Conservation (phyloP, 2,888 invertebrate species). For the Odontocolon sp. region DNA sequence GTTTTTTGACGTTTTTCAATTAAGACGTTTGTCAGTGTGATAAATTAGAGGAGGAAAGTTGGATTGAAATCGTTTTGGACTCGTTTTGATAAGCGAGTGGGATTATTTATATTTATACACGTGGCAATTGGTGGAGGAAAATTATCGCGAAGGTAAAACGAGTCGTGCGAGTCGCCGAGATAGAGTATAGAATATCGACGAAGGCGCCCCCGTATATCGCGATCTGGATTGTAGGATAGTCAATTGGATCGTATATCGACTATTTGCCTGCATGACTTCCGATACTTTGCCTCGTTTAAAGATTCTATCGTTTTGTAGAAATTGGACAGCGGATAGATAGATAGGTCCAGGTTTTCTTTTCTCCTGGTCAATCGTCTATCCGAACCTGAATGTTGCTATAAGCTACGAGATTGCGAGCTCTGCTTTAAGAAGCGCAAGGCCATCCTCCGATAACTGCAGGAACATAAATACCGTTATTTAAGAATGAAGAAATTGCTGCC, state of each 20-base stretch:
- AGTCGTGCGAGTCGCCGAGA: constrained; percentile 22
- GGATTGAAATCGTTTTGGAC: constrained; percentile 28
- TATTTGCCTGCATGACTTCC: not conserved
- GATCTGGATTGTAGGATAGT: constrained; percentile 9
- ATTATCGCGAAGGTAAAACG: constrained; percentile 36
- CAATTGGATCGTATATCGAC: constrained; percentile 45
- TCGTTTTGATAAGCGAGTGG: constrained; percentile 27
- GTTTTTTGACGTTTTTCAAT: constrained; percentile 9
- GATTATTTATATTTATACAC: constrained; percentile 37
- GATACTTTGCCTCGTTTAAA: constrained; percentile 22
- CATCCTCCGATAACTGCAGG: constrained; percentile 43
- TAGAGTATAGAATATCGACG: constrained; percentile 41
- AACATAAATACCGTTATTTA: constrained; percentile 74
- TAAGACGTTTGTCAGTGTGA: constrained; percentile 31
- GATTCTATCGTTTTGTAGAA: constrained; percentile 58
- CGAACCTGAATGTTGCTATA: no score
- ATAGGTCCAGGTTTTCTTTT: constrained; percentile 32
- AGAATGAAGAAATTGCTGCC: no score
- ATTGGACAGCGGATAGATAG: constrained; percentile 36
- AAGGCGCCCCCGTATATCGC: constrained; percentile 25
- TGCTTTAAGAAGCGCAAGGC: constrained; percentile 26
- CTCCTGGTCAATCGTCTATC: no score
- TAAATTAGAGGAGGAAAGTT: constrained; percentile 15
- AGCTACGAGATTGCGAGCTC: no score
- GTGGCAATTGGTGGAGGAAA: constrained; percentile 22